Percentiles rank a stretch among this genome's conserved stretches.
Evolutionary conservation across 2,888 invertebrate genomes (phyloP).

Genomic region (Torymus texanus): DNA sequence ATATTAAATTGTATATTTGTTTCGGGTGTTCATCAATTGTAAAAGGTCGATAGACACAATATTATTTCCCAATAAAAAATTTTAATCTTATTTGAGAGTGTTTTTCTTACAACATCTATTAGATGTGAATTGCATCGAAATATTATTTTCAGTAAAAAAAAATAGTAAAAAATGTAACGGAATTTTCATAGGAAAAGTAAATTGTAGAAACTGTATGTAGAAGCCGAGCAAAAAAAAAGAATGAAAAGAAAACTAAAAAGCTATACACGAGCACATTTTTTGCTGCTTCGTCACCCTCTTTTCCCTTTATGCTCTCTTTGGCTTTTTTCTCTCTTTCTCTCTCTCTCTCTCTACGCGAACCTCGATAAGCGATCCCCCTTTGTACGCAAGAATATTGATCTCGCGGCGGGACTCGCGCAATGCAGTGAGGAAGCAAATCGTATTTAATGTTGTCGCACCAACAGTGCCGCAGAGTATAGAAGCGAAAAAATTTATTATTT

Average conservation of each 20-base stretch:
- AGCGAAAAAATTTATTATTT: slow-evolving; percentile 45
- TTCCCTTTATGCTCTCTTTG: slow-evolving; percentile 43
- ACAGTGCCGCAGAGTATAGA: slow-evolving; percentile 17
- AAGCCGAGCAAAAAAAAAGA: slow-evolving; percentile 2
- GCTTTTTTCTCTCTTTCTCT: slow-evolving; percentile 27
- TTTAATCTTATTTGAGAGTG: too few species aligned
- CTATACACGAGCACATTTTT: slow-evolving; percentile 22
- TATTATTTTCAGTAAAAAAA: not conserved
- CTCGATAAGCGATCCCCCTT: slow-evolving; percentile 63
- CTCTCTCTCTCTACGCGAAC: slow-evolving; percentile 48
- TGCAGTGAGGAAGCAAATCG: slow-evolving; percentile 57
- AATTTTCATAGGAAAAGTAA: not conserved
- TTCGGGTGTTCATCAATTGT: too few species aligned
- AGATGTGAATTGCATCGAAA: not conserved
- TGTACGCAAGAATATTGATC: slow-evolving; percentile 65
- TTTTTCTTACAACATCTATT: too few species aligned
- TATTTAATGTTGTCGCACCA: slow-evolving; percentile 36
- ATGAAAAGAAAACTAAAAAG: slow-evolving; percentile 20
- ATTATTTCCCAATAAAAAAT: too few species aligned
- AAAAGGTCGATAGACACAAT: too few species aligned
- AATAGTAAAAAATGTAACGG: not conserved
- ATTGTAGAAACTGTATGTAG: slow-evolving; percentile 7
- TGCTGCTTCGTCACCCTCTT: slow-evolving; percentile 50
- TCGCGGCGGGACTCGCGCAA: slow-evolving; percentile 29
- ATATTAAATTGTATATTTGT: too few species aligned